Percentiles rank a stretch among this genome's conserved stretches.
phyloP scores from a whole-genome alignment of 2,888 invertebrate species.

The Amiota minor region DNA sequence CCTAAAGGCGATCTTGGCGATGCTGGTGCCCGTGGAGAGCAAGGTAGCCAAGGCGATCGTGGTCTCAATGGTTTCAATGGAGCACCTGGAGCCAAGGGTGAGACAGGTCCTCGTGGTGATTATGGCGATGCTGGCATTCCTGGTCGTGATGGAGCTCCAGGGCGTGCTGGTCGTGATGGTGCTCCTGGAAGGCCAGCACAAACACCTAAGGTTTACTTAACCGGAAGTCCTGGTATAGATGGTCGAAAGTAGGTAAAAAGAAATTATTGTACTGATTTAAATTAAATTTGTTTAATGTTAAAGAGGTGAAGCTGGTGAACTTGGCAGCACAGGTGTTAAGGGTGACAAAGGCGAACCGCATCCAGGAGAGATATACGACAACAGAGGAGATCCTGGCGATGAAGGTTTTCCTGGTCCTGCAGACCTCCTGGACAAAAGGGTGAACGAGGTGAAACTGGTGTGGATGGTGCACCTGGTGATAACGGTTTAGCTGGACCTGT shows the following conservation, averaged over 20 bases:
- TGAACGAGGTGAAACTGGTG: conserved; percentile 75
- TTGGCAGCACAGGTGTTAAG: conserved; percentile 67
- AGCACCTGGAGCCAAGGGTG: conserved; percentile 65
- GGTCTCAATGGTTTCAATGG: conserved; percentile 68
- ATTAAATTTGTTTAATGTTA: not conserved
- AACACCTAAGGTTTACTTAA: conserved; percentile 60
- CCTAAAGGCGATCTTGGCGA: conserved; percentile 65
- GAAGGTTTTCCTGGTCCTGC: conserved; percentile 72
- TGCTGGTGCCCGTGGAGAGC: conserved; percentile 70
- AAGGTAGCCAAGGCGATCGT: conserved; percentile 63
- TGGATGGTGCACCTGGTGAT: conserved; percentile 76
- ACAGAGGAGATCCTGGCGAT: conserved; percentile 73
- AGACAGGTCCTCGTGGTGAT: conserved; percentile 66
- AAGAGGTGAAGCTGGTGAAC: conserved; percentile 75
- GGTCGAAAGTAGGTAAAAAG: conserved; percentile 64
- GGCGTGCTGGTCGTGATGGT: conserved; percentile 76
- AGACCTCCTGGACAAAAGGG: conserved; percentile 78
- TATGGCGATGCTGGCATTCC: conserved; percentile 68
- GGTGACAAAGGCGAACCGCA: conserved; percentile 78
- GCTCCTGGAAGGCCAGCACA: conserved; percentile 73
- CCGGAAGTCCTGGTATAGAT: conserved; percentile 65
- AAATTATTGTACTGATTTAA: not conserved
- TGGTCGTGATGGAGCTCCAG: conserved; percentile 73
- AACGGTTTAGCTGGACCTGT: conserved; percentile 75
- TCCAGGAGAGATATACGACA: conserved; percentile 75